Percentiles rank a stretch among this genome's conserved stretches.
Conservation (phyloP, 2,797 vertebrate species). For the Xiphorhynchus erythropygius region DNA sequence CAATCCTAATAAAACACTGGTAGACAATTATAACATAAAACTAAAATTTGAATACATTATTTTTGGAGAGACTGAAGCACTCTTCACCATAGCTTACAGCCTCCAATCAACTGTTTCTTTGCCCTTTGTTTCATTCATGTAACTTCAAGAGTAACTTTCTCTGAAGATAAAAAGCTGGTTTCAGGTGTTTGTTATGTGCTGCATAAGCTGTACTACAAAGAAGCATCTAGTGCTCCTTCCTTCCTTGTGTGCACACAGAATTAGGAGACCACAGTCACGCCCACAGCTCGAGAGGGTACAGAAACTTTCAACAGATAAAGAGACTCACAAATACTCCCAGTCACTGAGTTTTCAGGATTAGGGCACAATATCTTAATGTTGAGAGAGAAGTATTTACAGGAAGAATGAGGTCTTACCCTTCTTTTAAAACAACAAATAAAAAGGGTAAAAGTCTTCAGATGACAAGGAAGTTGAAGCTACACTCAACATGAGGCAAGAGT, state of each 20-base stretch:
- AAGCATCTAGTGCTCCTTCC: background rate
- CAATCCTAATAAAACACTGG: background rate
- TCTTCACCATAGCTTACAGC: background rate
- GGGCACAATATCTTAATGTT: background rate
- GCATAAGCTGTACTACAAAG: background rate
- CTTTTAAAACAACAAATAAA: background rate
- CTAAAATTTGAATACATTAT: background rate
- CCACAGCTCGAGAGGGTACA: background rate
- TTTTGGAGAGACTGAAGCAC: background rate
- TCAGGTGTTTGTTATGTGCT: background rate
- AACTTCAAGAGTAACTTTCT: background rate
- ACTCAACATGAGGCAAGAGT: background rate
- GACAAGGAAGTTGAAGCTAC: background rate
- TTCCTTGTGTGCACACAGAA: background rate
- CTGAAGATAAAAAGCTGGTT: background rate
- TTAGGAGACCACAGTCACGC: background rate
- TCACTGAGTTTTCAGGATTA: background rate
- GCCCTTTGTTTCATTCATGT: background rate
- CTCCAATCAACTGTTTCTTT: background rate
- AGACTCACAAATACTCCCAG: background rate
- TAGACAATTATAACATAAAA: background rate
- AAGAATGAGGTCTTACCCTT: background rate
- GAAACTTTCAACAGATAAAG: background rate
- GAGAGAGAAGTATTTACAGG: background rate
- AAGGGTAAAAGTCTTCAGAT: background rate